Conservation (phyloP, 2,797 vertebrate species). For the Masticophis lateralis region DNA sequence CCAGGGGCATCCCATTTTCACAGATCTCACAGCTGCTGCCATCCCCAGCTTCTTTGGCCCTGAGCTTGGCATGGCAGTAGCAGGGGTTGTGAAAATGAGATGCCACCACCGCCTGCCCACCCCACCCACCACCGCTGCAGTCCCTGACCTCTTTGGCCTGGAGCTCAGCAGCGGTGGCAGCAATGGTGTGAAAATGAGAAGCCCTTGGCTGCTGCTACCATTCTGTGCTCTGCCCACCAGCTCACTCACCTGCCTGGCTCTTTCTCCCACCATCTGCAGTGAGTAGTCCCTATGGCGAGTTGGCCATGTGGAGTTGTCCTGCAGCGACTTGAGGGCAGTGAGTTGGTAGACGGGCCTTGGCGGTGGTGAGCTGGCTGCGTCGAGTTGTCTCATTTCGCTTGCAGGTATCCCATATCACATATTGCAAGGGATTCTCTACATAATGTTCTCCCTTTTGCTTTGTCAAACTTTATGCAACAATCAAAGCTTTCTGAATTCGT, state of each 20-base stretch:
- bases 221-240: neutral
- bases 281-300: too few species aligned
- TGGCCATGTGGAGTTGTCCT: neutral
- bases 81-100: neutral
- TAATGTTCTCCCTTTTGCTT: neutral
- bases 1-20: neutral
- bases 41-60: neutral
- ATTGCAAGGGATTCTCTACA: too few species aligned
- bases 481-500: neutral
- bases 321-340: neutral
- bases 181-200: neutral
- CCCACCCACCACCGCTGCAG: neutral
- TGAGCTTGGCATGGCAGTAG: neutral
- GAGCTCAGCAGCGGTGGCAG: neutral
- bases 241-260: neutral
- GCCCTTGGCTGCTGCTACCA: neutral
- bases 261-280: too few species aligned
- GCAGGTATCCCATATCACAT: neutral
- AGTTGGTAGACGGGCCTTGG: neutral
- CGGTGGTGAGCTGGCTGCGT: neutral
- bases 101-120: neutral
- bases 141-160: neutral
- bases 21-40: neutral
- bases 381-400: neutral
- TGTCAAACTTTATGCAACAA: neutral